These are phyloP conservation scores for Archocentrus centrarchus DNA, from an alignment of 2,113 vertebrate species.

Conservation along the genomic window DNA sequence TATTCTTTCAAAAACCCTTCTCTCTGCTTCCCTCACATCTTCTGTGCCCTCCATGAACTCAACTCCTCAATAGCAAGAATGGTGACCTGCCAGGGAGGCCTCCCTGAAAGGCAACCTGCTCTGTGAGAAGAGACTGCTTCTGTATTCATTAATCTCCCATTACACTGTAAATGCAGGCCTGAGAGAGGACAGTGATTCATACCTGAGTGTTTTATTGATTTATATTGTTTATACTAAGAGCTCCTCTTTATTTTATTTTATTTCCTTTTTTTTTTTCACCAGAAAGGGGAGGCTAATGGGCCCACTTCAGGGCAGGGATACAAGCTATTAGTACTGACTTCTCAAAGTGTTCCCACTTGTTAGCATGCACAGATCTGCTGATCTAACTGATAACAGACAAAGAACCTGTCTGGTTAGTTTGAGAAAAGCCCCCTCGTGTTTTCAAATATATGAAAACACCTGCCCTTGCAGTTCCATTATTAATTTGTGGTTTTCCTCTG, in stretches of 20 bases:
- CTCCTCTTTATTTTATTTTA: constrained; percentile 48
- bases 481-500: constrained; percentile 55
- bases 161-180: constrained; percentile 13
- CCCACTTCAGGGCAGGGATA: constrained; percentile 64
- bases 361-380: constrained; percentile 51
- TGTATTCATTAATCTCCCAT: constrained; percentile 29
- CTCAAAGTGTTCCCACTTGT: constrained; percentile 59
- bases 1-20: not conserved
- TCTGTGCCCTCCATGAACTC: not conserved
- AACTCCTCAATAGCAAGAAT: not conserved
- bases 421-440: constrained; percentile 38
- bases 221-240: constrained; percentile 40
- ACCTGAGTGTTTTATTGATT: constrained; percentile 50
- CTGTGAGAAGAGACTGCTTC: not conserved
- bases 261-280: not conserved
- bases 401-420: constrained; percentile 47
- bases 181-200: constrained; percentile 32
- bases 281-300: not conserved
- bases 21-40: not conserved
- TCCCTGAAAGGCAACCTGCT: not conserved
- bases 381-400: constrained; percentile 58
- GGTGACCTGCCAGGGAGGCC: constrained; percentile 7
- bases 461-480: constrained; percentile 26
- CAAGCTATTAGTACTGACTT: constrained; percentile 55
- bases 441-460: constrained; percentile 42